Base-by-base conservation (phyloP, 2,797 vertebrate species). In the Chelon labrosus region DNA sequence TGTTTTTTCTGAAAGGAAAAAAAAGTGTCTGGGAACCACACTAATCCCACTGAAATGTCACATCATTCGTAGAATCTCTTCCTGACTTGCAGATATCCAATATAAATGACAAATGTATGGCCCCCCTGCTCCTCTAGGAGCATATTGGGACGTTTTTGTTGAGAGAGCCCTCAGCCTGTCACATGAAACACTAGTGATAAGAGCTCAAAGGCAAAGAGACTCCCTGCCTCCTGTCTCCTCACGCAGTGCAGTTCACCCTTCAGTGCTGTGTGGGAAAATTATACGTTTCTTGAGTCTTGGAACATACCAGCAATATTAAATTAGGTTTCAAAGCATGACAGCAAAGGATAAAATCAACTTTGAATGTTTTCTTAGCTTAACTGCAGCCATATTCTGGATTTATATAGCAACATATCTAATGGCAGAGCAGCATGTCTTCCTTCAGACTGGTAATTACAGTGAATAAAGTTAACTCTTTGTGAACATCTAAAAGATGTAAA, bases 171-270 rank as follows among this genome's bases (percentile, higher is more conserved):
- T 83, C 75, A n/a, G n/a, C n/a, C n/a, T n/a, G 81, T 82, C 83
- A 80, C 69, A 76, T 81, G 67, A 85, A 85, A 76, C 64, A 68
- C 55, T 56, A 35, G 69, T 5, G 78, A 86, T 85, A 88, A 82
- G 60, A 73, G 54, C 27, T 67, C 12, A 39, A 77, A 82, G 74
- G 83, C 74, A 82, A 78, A 83, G 75, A 53, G 75, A 42, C 62
- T 53, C 25, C 49, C 35, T 9, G 35, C 25, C 13, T 20, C 39
- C 50, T 65, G 38, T 69, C 49, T 80, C 31, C 54, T 73, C 57
- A 16, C 54, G 70, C 65, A 20, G 35, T 50, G 75, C 20, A 10
- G 44, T 55, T 75, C n/a, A 3, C 69, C 78, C 53, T n/a, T 71
- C 47, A 77, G 57, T 4, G 22, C 77, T 58, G 53, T 60, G 67